Evolutionary conservation across 2,113 vertebrate genomes (phyloP).

Genomic region (Triplophysa dalaica): DNA sequence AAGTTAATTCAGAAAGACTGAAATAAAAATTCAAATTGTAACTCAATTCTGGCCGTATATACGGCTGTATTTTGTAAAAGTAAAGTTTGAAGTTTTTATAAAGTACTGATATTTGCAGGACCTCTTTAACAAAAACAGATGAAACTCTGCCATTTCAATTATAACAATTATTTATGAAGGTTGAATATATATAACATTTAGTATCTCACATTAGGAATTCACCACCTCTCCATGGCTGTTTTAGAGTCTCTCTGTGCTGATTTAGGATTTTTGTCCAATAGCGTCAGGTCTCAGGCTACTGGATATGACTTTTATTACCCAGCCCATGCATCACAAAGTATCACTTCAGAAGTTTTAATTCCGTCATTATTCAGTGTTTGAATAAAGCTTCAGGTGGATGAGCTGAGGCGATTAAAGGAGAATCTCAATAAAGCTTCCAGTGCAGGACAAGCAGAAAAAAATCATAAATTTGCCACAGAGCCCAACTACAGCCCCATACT

Average conservation of each 20-base stretch:
- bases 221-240: neutral
- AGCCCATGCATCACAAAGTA: neutral
- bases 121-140: no score
- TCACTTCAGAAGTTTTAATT: slow-evolving; percentile 24
- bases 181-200: neutral
- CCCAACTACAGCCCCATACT: neutral
- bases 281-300: neutral
- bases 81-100: no score
- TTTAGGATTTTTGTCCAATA: slow-evolving; percentile 9
- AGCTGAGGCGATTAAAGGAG: slow-evolving; percentile 86
- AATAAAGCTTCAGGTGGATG: slow-evolving; percentile 84
- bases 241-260: slow-evolving; percentile 15
- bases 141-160: neutral
- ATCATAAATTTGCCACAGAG: neutral
- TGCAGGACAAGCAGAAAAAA: slow-evolving; percentile 63
- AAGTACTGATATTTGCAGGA: no score
- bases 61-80: no score
- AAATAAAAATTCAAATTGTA: no score
- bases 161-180: slow-evolving; percentile 19
- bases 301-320: slow-evolving; percentile 24
- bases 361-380: slow-evolving; percentile 38
- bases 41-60: no score
- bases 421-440: slow-evolving; percentile 77
- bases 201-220: slow-evolving; percentile 9
- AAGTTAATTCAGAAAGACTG: no score